Evolutionary conservation across 2,888 invertebrate species (phyloP), one percentile per base, ranked within the genome.

Genomic region (Eupelmus urozonus): DNA sequence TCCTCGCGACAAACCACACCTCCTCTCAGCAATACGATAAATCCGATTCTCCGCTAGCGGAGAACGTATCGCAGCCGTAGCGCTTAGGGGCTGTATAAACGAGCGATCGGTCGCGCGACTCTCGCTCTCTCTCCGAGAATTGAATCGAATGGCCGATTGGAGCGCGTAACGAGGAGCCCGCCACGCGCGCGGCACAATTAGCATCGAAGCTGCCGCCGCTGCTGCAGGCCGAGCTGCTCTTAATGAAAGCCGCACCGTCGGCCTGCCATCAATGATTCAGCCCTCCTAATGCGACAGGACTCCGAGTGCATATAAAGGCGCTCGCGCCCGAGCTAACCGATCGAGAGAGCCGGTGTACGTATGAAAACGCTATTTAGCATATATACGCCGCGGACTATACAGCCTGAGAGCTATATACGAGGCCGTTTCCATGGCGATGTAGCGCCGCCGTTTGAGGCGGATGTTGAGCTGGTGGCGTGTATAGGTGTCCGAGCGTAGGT

Each of bases 171-270:
- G 82, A 81, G 81, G 79, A 82, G 81, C n/a, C n/a, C 23, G n/a
- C 45, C 2, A 18, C 23, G 51, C 29, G 29, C 49, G 29, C 20
- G 70, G 49, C 82, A 79, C 82, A 84, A 85, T 84, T 82, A 83
- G 82, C 81, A 76, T 78, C 69, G 59, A 53, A 23, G n/a, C 16
- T 40, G 45, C n/a, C n/a, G n/a, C n/a, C n/a, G n/a, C n/a, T n/a
- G n/a, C n/a, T n/a, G n/a, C n/a, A 45, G 76, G 78, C 78, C 77
- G n/a, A n/a, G 72, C 51, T 74, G 81, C 80, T 82, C 84, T 80
- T 83, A 83, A 85, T 81, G 83, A 82, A 82, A 82, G 79, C 82
- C 75, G 73, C 72, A 34, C 11, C 55, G 1, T 9, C 59, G 69
- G 23, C n/a, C 49, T 67, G 75, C 18, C 81, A 63, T 76, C 79